These are phyloP conservation scores for Peromyscus melanophrys DNA, from an alignment of 2,797 vertebrate species.

Conservation along the genomic window DNA sequence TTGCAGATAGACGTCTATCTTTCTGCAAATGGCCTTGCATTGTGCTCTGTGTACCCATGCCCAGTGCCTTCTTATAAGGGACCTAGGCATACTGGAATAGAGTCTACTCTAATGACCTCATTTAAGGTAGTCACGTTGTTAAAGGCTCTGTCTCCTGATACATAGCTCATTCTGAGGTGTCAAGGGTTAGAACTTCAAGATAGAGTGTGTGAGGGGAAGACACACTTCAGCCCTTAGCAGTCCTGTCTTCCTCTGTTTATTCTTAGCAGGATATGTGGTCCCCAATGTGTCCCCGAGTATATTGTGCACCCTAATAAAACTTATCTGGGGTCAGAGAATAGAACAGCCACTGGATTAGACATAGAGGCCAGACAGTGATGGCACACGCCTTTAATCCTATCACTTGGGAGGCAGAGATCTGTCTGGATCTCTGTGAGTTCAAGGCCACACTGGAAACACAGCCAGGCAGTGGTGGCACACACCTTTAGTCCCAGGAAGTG, in stretches of 20 bases:
- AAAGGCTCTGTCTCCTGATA: slow-evolving; percentile 14
- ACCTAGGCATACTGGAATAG: not conserved
- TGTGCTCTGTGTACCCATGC: not conserved
- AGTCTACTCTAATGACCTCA: not conserved
- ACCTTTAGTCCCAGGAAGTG: too few species aligned
- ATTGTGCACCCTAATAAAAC: too few species aligned
- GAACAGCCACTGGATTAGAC: too few species aligned
- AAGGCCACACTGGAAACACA: too few species aligned
- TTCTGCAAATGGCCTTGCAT: not conserved
- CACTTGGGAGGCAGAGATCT: too few species aligned
- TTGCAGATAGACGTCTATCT: not conserved
- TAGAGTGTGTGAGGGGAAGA: not conserved
- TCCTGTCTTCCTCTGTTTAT: slow-evolving; percentile 16
- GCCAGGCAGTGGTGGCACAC: too few species aligned
- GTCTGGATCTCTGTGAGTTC: too few species aligned
- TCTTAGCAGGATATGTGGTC: not conserved
- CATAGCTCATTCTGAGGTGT: not conserved
- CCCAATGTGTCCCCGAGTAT: too few species aligned
- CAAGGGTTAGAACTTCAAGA: not conserved
- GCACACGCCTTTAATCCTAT: too few species aligned
- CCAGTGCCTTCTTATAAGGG: not conserved
- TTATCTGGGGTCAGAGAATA: too few species aligned
- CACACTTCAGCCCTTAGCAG: not conserved
- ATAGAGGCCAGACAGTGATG: too few species aligned
- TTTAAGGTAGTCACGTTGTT: slow-evolving; percentile 35